Evolutionary conservation across 2,888 invertebrate genomes (phyloP), one percentile per base, ranked within the genome.

Genomic region (Meloe dianella): DNA sequence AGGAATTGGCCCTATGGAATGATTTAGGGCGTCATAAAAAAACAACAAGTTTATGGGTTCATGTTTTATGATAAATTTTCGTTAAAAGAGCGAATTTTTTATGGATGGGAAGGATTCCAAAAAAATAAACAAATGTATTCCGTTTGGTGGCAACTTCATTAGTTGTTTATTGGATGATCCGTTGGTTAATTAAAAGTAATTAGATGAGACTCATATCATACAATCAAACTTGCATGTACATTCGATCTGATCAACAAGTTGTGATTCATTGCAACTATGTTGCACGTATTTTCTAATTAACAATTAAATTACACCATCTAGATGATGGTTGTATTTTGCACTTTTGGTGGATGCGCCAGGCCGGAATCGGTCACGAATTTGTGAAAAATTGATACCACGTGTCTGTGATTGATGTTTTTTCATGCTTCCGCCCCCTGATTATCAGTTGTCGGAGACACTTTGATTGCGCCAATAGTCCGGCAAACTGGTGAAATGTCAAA

Each of bases 241-340:
- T 24, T 24, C 54, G 24, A 51, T 51, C 51, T 22, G 22, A 51
- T 51, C 51, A 54, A 54, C 27, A 24, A 54, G 54, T 54, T 54
- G 27, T 20, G 20, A 10, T 41, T 47, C 47, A 47, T 47, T n/a
- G 47, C n/a, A 17, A 20, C 47, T 9, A 17, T 47, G 1, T n/a
- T 2, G 27, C 4, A 47, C 20, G 5, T 47, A 20, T 14, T 27
- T 54, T 7, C 24, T 27, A 54, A 54, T 54, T 54, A 54, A 0
- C 54, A 54, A 27, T 54, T 27, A 54, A 10, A 4, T 24, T 27
- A 17, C 5, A 5, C 38, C 5, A n/a, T 38, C n/a, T 38, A 3
- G n/a, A n/a, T 38, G n/a, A n/a, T 32, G n/a, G 38, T 38, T 38
- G 27, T 27, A 2, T n/a, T 27, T 27, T 27, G 27, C 32, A 32